Percentiles rank a stretch among this genome's conserved stretches.
Evolutionary conservation across 2,797 vertebrate genomes (phyloP).

Genomic region (Pitangus sulphuratus): DNA sequence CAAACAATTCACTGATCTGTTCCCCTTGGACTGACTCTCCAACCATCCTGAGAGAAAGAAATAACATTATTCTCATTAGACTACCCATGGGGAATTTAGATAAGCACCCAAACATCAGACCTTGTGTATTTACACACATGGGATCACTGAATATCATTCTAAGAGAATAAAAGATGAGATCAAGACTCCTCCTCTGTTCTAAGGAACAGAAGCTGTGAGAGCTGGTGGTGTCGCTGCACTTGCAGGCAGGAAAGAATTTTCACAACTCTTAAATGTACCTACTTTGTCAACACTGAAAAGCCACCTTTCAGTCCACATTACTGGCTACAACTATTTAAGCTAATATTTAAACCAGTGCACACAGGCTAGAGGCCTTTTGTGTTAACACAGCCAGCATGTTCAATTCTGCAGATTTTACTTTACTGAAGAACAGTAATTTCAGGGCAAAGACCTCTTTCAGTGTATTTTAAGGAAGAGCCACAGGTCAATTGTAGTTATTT

Average conservation of each 20-base stretch:
- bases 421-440: not conserved
- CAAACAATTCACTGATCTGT: not conserved
- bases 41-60: not conserved
- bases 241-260: not conserved
- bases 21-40: not conserved
- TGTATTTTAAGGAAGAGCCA: not conserved
- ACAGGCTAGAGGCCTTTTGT: not conserved
- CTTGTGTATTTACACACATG: not conserved
- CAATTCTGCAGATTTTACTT: not conserved
- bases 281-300: conserved; percentile 22
- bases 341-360: conserved; percentile 29
- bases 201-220: not conserved
- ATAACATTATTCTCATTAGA: not conserved
- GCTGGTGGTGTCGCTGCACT: rapidly evolving
- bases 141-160: not conserved
- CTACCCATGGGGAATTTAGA: not conserved
- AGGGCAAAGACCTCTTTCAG: not conserved
- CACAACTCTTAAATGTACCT: not conserved
- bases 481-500: not conserved
- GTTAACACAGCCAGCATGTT: not conserved
- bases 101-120: not conserved
- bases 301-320: not conserved
- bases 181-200: not conserved
- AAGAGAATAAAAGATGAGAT: not conserved
- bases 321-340: not conserved